These are phyloP conservation scores for Spilogale gracilis DNA, from an alignment of 2,113 vertebrate species.

Conservation along the genomic window DNA sequence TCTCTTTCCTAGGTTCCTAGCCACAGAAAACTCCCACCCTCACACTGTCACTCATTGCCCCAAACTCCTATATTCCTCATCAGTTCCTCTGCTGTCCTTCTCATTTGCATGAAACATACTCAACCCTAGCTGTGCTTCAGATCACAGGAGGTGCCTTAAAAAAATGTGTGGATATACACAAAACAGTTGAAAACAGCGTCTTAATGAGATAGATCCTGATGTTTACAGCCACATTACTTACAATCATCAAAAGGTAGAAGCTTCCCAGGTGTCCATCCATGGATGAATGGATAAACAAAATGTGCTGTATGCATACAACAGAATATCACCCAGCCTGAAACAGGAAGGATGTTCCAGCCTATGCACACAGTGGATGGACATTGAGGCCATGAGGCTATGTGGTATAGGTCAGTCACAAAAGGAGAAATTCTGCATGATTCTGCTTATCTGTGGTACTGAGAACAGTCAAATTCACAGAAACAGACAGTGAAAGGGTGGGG, in stretches of 20 bases:
- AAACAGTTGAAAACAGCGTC: conserved; percentile 16
- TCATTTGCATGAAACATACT: background rate
- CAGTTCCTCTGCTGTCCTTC: background rate
- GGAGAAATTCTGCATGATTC: background rate
- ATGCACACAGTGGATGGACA: background rate
- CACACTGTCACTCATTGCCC: background rate
- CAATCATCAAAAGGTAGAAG: background rate
- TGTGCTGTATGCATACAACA: background rate
- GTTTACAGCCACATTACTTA: background rate
- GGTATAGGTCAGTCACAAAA: background rate
- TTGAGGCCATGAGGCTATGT: background rate
- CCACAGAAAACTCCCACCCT: background rate
- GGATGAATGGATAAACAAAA: background rate
- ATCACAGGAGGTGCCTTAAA: background rate
- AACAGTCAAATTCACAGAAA: background rate
- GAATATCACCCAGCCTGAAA: background rate
- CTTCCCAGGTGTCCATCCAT: background rate
- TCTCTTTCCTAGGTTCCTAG: background rate
- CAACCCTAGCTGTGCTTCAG: background rate
- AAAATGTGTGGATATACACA: background rate
- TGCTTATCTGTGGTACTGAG: background rate
- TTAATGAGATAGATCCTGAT: background rate
- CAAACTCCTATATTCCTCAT: background rate
- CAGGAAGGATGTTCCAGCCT: background rate
- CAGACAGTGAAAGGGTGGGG: background rate